These are phyloP conservation scores for Melanchra persicariae DNA, from an alignment of 2,888 invertebrate genomes.

Conservation along the genomic window DNA sequence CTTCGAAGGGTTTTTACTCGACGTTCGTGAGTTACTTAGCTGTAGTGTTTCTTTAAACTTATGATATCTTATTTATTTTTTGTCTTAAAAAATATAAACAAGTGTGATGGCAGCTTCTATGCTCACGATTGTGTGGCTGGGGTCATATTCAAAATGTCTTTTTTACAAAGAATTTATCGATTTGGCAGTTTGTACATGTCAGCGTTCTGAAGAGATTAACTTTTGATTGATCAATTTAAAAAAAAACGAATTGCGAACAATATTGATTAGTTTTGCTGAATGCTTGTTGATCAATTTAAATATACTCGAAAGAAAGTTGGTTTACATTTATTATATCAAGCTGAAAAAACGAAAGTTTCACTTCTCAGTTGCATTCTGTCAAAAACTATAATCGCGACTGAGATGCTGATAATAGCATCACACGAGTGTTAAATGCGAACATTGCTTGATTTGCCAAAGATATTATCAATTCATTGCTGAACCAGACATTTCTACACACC, in stretches of 20 bases:
- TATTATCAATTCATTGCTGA: slow-evolving; percentile 1
- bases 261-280: neutral
- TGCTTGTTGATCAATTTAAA: neutral
- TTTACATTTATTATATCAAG: neutral
- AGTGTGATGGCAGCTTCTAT: slow-evolving; percentile 51
- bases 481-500: neutral
- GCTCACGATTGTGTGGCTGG: slow-evolving; percentile 39
- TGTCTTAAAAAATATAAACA: slow-evolving; percentile 37
- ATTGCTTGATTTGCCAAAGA: slow-evolving; percentile 16
- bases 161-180: neutral
- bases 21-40: slow-evolving; percentile 31
- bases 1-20: slow-evolving; percentile 23
- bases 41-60: slow-evolving; percentile 48
- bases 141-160: slow-evolving; percentile 3
- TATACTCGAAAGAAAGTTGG: neutral
- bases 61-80: slow-evolving; percentile 61
- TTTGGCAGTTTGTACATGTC: neutral
- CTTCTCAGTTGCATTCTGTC: no score
- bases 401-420: no score
- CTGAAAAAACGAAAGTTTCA: no score
- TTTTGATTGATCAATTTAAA: neutral
- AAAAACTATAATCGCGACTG: no score
- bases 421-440: no score
- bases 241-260: no score
- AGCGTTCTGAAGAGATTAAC: no score